Evolutionary conservation across 2,113 vertebrate genomes (phyloP), one percentile per base, ranked within the genome.

Genomic region (Prunella himalayana): DNA sequence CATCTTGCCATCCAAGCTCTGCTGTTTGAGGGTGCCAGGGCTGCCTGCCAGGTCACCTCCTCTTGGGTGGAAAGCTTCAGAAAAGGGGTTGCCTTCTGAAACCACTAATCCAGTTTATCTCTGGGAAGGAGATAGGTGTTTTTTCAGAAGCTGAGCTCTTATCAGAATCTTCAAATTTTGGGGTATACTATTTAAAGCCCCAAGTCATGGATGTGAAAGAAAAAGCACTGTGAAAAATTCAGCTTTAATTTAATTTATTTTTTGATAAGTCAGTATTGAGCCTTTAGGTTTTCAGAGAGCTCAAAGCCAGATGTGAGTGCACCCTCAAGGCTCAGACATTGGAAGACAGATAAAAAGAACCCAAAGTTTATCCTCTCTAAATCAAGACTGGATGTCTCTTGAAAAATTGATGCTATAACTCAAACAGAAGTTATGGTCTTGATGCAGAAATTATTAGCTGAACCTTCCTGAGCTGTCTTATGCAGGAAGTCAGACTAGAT

Each of bases 341-440:
- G 37, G 71, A 88, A 88, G 54, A 83, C 51, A 91, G 92, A 83
- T 95, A 93, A 96, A 94, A 93, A 90, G 82, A 83, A 64, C 88
- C 56, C 90, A 51, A 73, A 91, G 64, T 91, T 95, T 94, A 94
- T 96, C 85, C 71, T 90, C 79, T 70, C 59, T 96, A 96, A 95
- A 95, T 96, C 94, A 94, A 83, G 90, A 81, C 72, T 82, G 41
- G 25, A 28, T 88, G 88, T 81, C 57, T 93, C 59, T 54, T 81
- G 86, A 92, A 97, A 97, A 94, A 93, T 60, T 90, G 92, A n/a
- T 61, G 86, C 64, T 79, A 79, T 94, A 96, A 90, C 44, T 93
- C 95, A 94, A 76, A 83, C 25, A 86, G 53, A 93, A 96, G 37
- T 94, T 88, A 92, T 71, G 82, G 72, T 70, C 77, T 71, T 65